A percentile compares a stretch with the other conserved stretches of the same genome.
These are phyloP conservation scores for Taenaris catops DNA, from an alignment of 2,888 invertebrate species.

Conservation along the genomic window DNA sequence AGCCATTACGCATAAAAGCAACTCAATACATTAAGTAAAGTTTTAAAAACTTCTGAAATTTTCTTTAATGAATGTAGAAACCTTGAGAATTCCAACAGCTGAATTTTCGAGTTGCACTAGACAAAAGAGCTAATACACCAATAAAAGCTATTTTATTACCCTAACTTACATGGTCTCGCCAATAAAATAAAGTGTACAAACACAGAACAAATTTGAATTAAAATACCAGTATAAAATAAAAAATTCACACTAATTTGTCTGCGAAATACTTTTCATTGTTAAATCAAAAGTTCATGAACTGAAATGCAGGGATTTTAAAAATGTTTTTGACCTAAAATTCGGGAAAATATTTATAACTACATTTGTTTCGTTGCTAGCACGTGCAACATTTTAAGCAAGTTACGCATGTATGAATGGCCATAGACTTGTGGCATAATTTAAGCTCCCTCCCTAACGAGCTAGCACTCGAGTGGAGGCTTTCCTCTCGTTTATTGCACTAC, in stretches of 20 bases:
- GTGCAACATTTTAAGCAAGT: constrained; percentile 38
- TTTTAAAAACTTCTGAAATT: too few relatives aligned
- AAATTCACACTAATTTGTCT: neutral
- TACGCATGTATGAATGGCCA: constrained; percentile 47
- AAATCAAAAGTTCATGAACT: neutral
- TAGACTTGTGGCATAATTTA: constrained; percentile 56
- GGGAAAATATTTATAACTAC: constrained; percentile 10
- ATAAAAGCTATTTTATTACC: constrained; percentile 6
- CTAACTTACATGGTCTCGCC: constrained; percentile 3
- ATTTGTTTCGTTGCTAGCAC: constrained; percentile 18
- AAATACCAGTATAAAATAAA: neutral
- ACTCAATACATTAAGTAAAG: too few relatives aligned
- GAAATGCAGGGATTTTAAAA: neutral
- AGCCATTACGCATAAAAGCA: too few relatives aligned
- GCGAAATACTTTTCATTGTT: neutral
- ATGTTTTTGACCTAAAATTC: constrained; percentile 15
- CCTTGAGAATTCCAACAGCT: too few relatives aligned
- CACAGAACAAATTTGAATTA: constrained; percentile 3
- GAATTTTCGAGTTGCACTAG: constrained; percentile 3
- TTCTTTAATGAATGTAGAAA: too few relatives aligned
- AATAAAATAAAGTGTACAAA: constrained; percentile 6
- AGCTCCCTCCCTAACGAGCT: constrained; percentile 69
- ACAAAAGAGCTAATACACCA: constrained; percentile 4
- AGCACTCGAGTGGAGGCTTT: constrained; percentile 51
- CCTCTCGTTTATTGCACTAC: constrained; percentile 43